Percentiles rank a stretch among this genome's conserved stretches.
These are phyloP conservation scores for Sminthurinus aureus DNA, from an alignment of 2,888 invertebrate genomes.

Conservation along the genomic window DNA sequence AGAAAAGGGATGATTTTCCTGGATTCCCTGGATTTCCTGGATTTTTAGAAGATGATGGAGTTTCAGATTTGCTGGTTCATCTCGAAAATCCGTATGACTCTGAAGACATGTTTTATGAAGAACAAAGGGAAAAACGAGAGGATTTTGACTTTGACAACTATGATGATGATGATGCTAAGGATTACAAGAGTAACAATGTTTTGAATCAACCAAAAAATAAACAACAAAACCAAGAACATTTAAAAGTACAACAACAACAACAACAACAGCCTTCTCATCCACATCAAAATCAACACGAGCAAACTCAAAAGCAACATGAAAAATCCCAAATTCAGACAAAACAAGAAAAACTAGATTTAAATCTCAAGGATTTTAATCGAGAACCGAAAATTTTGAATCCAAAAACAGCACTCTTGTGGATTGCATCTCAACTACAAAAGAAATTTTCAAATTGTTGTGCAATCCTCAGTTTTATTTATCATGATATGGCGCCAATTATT, in stretches of 20 bases:
- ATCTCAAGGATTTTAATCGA: slow-evolving; percentile 9
- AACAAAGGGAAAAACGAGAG: not conserved
- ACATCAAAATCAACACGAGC: too few species aligned
- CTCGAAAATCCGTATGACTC: not conserved
- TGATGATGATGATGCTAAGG: too few species aligned
- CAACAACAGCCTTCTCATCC: too few species aligned
- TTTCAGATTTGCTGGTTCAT: too few species aligned
- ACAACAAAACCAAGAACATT: too few species aligned
- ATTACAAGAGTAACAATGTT: too few species aligned
- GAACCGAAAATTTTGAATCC: slow-evolving; percentile 4
- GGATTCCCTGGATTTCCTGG: not conserved
- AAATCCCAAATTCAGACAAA: not conserved
- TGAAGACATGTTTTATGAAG: not conserved
- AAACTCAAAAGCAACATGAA: not conserved
- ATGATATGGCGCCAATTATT: slow-evolving; percentile 48
- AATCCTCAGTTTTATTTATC: slow-evolving; percentile 48
- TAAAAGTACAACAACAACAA: too few species aligned
- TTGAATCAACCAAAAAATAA: too few species aligned
- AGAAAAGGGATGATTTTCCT: not conserved
- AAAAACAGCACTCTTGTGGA: slow-evolving; percentile 9
- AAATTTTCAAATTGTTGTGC: slow-evolving; percentile 47
- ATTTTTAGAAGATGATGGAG: too few species aligned
- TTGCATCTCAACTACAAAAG: not conserved
- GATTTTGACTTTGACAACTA: not conserved
- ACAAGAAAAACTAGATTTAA: not conserved